These are phyloP conservation scores for Eristalinus aeneus DNA, from an alignment of 2,888 invertebrate species.

Conservation along the genomic window DNA sequence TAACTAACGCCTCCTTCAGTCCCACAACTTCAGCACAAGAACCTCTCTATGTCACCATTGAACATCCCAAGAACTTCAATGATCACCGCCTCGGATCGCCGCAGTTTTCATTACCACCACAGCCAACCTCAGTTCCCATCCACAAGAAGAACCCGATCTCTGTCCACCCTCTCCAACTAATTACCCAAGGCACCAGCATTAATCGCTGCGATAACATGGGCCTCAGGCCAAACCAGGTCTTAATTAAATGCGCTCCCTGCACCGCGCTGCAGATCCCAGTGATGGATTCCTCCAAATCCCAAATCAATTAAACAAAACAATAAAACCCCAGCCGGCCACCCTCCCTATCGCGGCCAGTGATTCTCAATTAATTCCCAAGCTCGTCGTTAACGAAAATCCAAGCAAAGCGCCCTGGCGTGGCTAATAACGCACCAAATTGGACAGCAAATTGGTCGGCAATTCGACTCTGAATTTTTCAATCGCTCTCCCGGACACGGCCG, in stretches of 20 bases:
- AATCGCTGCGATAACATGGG: background rate
- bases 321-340: conserved; percentile 17
- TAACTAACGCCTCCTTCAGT: too few relatives aligned
- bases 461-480: conserved; percentile 36
- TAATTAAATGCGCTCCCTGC: background rate
- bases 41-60: too few relatives aligned
- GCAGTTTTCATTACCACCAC: background rate
- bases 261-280: background rate
- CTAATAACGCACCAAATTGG: conserved; percentile 47
- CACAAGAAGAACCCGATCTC: background rate
- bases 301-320: conserved; percentile 41
- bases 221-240: background rate
- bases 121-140: background rate
- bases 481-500: background rate
- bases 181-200: background rate
- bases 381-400: conserved; percentile 2
- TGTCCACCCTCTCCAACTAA: background rate
- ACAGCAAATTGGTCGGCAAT: conserved; percentile 45
- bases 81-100: background rate
- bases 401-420: background rate
- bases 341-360: background rate
- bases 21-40: too few relatives aligned
- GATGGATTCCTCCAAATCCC: background rate
- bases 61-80: too few relatives aligned
- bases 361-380: conserved; percentile 29